Percentiles rank a stretch among this genome's conserved stretches.
Evolutionary conservation across 2,797 vertebrate genomes (phyloP).

Genomic region (Sylvia borin): DNA sequence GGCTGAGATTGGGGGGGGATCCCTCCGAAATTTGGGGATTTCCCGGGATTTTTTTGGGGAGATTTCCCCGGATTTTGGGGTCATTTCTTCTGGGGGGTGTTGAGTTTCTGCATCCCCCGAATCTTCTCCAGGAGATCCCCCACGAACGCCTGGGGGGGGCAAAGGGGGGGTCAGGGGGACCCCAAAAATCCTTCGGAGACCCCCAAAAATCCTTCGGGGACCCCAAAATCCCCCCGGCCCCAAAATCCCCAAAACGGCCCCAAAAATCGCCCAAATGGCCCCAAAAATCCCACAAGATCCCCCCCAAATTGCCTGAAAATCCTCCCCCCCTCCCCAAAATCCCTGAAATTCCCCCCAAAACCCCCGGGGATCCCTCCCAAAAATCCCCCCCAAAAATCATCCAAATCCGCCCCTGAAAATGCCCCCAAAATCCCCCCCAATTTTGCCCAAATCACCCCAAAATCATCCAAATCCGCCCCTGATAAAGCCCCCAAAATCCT

Average conservation of each 20-base stretch:
- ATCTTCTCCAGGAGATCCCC: constrained; percentile 90
- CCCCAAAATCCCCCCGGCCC: too few species aligned
- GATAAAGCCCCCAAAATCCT: background rate
- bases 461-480: too few species aligned
- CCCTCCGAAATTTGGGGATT: too few species aligned
- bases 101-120: constrained; percentile 94
- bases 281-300: too few species aligned
- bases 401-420: too few species aligned
- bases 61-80: background rate
- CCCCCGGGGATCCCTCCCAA: too few species aligned
- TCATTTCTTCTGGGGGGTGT: constrained; percentile 92
- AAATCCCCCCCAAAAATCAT: background rate
- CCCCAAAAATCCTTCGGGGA: too few species aligned
- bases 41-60: background rate
- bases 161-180: background rate
- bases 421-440: too few species aligned
- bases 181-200: background rate
- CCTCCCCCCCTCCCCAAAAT: too few species aligned
- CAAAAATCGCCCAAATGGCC: too few species aligned
- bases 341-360: too few species aligned
- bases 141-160: constrained; percentile 82
- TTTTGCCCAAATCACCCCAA: background rate
- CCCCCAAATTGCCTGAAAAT: too few species aligned
- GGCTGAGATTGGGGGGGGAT: background rate
- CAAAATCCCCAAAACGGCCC: background rate